These are phyloP conservation scores for Schizopygopsis malacanthus DNA, from an alignment of 2,797 vertebrate species.

Conservation along the genomic window DNA sequence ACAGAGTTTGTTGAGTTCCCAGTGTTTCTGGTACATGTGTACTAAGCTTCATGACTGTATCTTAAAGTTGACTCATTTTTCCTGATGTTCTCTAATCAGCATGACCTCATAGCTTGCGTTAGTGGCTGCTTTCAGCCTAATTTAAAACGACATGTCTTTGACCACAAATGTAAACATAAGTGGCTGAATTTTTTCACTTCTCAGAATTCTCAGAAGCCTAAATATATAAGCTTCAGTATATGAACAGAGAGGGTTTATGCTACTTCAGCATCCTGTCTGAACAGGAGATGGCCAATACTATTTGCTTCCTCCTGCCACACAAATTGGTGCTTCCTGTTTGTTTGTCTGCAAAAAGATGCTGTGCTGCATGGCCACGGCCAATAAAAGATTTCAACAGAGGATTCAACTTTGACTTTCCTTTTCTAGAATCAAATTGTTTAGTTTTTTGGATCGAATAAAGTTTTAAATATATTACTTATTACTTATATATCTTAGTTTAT, in stretches of 20 bases:
- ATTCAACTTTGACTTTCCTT: not conserved
- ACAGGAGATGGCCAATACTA: conserved; percentile 1
- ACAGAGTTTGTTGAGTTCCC: not conserved
- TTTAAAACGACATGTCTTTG: not conserved
- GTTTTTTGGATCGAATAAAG: not conserved
- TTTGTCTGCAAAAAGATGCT: not conserved
- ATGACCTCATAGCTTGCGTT: conserved; percentile 19
- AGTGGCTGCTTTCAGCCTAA: conserved; percentile 30
- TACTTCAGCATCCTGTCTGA: conserved; percentile 6
- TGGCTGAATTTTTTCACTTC: conserved; percentile 3
- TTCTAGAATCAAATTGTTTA: not conserved
- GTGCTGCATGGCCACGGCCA: not conserved
- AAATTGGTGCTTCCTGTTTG: conserved; percentile 22
- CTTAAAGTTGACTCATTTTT: not conserved
- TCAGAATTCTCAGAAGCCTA: not conserved
- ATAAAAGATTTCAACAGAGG: not conserved
- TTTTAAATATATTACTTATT: not conserved
- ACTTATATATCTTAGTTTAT: not conserved
- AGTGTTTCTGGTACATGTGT: not conserved
- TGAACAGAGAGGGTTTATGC: not conserved
- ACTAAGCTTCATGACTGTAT: not conserved
- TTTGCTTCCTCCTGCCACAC: not conserved
- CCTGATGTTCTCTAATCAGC: not conserved
- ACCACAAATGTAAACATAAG: conserved; percentile 9
- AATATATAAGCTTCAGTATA: not conserved